Base-by-base conservation (phyloP, 1,140 invertebrate species). In the Sycobia sp. region DNA sequence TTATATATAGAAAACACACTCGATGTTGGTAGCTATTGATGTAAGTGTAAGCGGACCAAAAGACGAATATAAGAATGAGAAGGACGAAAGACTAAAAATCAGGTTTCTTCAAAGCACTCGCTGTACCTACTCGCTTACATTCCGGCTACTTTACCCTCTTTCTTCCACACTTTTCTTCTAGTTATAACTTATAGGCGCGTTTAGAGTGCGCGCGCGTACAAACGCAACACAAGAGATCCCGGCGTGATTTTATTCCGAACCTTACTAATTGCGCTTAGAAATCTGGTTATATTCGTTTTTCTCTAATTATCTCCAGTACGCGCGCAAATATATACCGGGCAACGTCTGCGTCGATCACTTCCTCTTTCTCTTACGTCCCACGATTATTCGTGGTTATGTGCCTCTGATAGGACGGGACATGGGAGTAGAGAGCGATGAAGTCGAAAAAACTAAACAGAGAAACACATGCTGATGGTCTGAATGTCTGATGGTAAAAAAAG, bases 131-230 rank as follows among this genome's bases (percentile, higher is more conserved):
- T 36, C 22, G 14, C 14, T 39, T 9, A 2, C 34, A 10, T 13
- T 39, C 36, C 29, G 14, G 14, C 47, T 38, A 29, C 16, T 23
- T 38, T 36, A 14, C n/a, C 13, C 47, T 51, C 16, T 50, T 25
- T 50, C 34, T 38, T 5, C 39, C 57, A 27, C 46, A 1, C 22
- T 51, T 47, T 47, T 46, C 27, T 27, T 57, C 43, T 29, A 36
- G 25, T n/a, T n/a, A n/a, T n/a, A n/a, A n/a, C n/a, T n/a, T n/a
- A n/a, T 3, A 23, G 27, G 39, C 38, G 39, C 22, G 23, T 60
- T 50, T 39, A 38, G 50, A 61, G 58, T 53, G 51, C 43, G 60
- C 50, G 32, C 51, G 51, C 34, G 51, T 55, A 54, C 22, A 46
- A n/a, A 41, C 41, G 36, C 53, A n/a, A 55, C 43, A 47, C 51